A percentile compares a stretch with the other conserved stretches of the same genome.
Conservation (phyloP, 2,797 vertebrate species). For the Heterohyrax brucei region DNA sequence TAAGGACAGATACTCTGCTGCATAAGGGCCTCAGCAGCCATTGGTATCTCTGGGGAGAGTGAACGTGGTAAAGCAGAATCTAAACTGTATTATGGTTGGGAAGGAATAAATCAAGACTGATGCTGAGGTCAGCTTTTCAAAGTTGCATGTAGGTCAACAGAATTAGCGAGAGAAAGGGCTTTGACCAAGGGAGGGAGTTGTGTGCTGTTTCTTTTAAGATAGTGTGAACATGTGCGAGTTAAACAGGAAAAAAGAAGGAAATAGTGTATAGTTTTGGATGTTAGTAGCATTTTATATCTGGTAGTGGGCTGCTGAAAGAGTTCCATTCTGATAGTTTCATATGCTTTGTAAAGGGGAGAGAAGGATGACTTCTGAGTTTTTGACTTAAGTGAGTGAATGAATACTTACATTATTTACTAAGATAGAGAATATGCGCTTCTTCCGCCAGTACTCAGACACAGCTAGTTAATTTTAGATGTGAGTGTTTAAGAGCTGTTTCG, state of each 20-base stretch:
- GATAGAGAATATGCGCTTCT: not conserved
- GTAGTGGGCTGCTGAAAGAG: not conserved
- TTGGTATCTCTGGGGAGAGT: not conserved
- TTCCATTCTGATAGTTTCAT: not conserved
- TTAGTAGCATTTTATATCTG: not conserved
- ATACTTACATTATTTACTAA: not conserved
- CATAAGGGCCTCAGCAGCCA: not conserved
- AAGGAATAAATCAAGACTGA: not conserved
- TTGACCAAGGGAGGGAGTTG: not conserved
- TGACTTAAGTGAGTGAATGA: not conserved
- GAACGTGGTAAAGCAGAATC: not conserved
- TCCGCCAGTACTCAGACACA: not conserved
- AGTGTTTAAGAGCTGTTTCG: conserved; percentile 11
- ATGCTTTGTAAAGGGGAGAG: conserved; percentile 20
- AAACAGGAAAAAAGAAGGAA: not conserved
- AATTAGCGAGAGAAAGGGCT: not conserved
- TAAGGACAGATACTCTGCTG: not conserved
- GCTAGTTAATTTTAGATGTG: not conserved
- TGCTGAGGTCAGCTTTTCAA: not conserved
- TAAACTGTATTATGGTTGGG: not conserved
- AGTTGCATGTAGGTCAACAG: not conserved
- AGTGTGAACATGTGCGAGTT: not conserved
- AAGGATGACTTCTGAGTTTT: not conserved
- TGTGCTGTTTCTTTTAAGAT: not conserved
- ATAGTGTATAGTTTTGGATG: not conserved